Base-by-base conservation (phyloP, 2,888 invertebrate genomes). In the Leptogaster cylindrica region DNA sequence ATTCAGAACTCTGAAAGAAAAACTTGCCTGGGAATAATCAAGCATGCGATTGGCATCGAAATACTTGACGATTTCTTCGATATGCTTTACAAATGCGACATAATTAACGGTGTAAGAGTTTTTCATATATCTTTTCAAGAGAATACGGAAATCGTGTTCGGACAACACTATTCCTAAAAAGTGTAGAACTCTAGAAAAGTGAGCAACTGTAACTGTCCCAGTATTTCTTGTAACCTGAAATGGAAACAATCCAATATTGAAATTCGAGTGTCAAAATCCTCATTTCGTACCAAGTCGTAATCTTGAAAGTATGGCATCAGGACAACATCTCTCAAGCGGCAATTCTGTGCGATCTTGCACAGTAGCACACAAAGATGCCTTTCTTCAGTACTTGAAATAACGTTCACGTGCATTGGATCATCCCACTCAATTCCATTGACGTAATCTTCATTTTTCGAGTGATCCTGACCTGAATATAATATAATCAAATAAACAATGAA, bases 81-180 rank as follows among this genome's bases (percentile, higher is more conserved):
- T 82, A 1, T 88, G 86, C 64, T 85, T 84, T 3, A 91, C 79
- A 76, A 92, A 91, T 4, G 89, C 89, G 6, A 91, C 85, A 75
- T 92, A 92, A 80, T 92, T 92, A 1, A 92, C 81, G 20, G 90
- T 88, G 78, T 90, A 91, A 2, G 87, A 86, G 78, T 91, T 88
- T 76, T 89, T 90, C 73, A 90, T 84, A 79, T 89, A 92, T 73
- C 88, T 87, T 73, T 90, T 89, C 65, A 92, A 84, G 10, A 92
- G 81, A 48, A 92, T 79, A 74, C 87, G 84, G 78, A 90, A 90
- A 79, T 92, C 92, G 14, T 89, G 86, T 1, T 89, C 83, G 0
- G 88, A 87, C 14, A 92, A 79, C 25, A 86, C 81, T 69, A 92
- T 85, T 61, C 88, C 87, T 75, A 91, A 81, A 78, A 88, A 90